A percentile compares a stretch with the other conserved stretches of the same genome.
Conservation (phyloP, 2,113 vertebrate species). For the Sisor rabdophorus region DNA sequence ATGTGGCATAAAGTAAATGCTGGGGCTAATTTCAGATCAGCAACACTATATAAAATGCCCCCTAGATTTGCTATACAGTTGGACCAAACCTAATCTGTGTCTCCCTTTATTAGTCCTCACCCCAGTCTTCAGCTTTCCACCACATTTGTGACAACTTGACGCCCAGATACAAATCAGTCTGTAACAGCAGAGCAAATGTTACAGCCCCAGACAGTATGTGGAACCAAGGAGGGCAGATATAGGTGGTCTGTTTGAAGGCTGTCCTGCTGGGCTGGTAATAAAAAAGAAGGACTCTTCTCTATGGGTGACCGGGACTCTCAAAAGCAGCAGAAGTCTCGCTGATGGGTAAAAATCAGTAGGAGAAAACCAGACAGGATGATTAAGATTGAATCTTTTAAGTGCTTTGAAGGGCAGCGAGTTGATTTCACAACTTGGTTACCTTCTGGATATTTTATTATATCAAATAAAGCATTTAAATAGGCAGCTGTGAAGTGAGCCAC, state of each 20-base stretch:
- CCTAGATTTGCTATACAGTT: neutral
- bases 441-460: neutral
- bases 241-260: slow-evolving; percentile 36
- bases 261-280: slow-evolving; percentile 42
- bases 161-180: slow-evolving; percentile 34
- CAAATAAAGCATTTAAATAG: neutral
- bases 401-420: neutral
- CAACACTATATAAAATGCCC: neutral
- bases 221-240: slow-evolving; percentile 7
- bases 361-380: neutral
- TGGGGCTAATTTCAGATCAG: neutral
- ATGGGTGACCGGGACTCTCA: slow-evolving; percentile 29
- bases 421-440: neutral
- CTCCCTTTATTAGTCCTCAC: neutral
- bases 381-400: neutral
- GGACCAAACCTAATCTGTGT: neutral
- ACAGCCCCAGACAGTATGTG: neutral
- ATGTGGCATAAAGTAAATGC: neutral
- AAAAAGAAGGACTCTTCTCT: slow-evolving; percentile 16
- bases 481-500: slow-evolving; percentile 1
- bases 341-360: neutral
- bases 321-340: slow-evolving; percentile 21
- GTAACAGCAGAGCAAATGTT: slow-evolving; percentile 29
- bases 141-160: slow-evolving; percentile 38
- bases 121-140: neutral